phyloP scores from a whole-genome alignment of 2,888 invertebrate genomes.

The Thymelicus lineola region DNA sequence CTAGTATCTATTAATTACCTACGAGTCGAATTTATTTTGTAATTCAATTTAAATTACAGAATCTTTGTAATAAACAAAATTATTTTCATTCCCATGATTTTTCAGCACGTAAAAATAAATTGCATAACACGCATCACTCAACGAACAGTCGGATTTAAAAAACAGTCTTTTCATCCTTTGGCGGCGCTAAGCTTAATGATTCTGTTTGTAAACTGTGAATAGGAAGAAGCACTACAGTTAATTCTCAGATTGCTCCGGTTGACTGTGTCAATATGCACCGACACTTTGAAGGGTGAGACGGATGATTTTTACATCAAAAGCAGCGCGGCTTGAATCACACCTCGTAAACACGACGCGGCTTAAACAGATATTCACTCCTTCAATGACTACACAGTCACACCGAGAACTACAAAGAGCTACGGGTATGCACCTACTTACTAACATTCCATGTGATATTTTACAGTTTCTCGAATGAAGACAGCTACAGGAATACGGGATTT shows the following conservation, averaged over 20 bases:
- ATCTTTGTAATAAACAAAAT: too few relatives aligned
- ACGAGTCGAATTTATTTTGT: too few relatives aligned
- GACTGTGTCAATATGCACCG: slow-evolving; percentile 72
- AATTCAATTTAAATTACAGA: too few relatives aligned
- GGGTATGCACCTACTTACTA: slow-evolving; percentile 14
- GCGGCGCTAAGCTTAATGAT: slow-evolving; percentile 36
- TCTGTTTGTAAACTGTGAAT: slow-evolving; percentile 37
- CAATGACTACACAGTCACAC: slow-evolving; percentile 28
- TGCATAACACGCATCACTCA: neutral
- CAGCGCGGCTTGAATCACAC: slow-evolving; percentile 60
- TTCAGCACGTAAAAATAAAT: neutral
- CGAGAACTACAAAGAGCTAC: slow-evolving; percentile 28
- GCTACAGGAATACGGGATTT: neutral
- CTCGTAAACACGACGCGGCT: slow-evolving; percentile 52
- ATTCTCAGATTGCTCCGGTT: slow-evolving; percentile 47
- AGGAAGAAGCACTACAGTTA: slow-evolving; percentile 43
- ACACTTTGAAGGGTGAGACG: slow-evolving; percentile 62
- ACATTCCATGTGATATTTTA: slow-evolving; percentile 13
- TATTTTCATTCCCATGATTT: too few relatives aligned
- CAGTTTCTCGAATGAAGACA: slow-evolving; percentile 5
- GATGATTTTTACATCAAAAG: slow-evolving; percentile 81
- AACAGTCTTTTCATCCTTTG: slow-evolving; percentile 35
- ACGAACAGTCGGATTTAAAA: neutral
- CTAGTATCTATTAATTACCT: too few relatives aligned
- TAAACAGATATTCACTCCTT: slow-evolving; percentile 37